Conservation (phyloP, 2,797 vertebrate genomes). For the Paedocypris micromegethes region DNA sequence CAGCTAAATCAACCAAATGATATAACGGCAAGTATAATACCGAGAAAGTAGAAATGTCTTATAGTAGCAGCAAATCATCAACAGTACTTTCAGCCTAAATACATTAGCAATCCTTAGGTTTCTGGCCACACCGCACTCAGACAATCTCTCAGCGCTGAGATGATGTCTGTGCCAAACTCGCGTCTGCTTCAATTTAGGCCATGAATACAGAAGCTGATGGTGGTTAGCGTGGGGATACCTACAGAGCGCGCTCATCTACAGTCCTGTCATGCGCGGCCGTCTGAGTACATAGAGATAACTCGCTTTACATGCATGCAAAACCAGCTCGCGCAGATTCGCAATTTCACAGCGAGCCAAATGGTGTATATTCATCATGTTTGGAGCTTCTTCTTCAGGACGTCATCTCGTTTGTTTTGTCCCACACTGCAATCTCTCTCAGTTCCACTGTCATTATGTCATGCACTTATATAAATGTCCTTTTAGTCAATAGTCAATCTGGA, state of each 20-base stretch:
- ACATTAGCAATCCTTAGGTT: too few species aligned
- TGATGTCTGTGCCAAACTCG: slow-evolving; percentile 6
- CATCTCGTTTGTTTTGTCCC: background rate
- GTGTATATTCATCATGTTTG: slow-evolving; percentile 17
- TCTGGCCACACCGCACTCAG: too few species aligned
- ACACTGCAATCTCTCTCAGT: too few species aligned
- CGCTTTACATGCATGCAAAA: slow-evolving; percentile 22
- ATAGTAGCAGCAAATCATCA: too few species aligned
- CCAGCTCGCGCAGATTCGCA: slow-evolving; percentile 21
- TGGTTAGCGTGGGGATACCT: background rate
- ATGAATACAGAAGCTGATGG: slow-evolving; percentile 6
- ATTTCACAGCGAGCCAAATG: slow-evolving; percentile 11
- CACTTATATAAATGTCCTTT: too few species aligned
- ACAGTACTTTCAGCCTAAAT: too few species aligned
- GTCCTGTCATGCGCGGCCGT: slow-evolving; percentile 21
- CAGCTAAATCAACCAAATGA: too few species aligned
- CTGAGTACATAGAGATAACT: slow-evolving; percentile 30
- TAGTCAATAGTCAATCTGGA: too few species aligned
- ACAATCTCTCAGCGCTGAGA: too few species aligned
- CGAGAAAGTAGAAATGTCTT: too few species aligned
- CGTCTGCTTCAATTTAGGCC: slow-evolving; percentile 12
- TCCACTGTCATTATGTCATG: too few species aligned
- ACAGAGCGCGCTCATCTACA: slow-evolving; percentile 8
- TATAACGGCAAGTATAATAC: too few species aligned
- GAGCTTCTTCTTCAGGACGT: slow-evolving; percentile 16